phyloP scores from a whole-genome alignment of 1,140 invertebrate species.

The Megalopta genalis region DNA sequence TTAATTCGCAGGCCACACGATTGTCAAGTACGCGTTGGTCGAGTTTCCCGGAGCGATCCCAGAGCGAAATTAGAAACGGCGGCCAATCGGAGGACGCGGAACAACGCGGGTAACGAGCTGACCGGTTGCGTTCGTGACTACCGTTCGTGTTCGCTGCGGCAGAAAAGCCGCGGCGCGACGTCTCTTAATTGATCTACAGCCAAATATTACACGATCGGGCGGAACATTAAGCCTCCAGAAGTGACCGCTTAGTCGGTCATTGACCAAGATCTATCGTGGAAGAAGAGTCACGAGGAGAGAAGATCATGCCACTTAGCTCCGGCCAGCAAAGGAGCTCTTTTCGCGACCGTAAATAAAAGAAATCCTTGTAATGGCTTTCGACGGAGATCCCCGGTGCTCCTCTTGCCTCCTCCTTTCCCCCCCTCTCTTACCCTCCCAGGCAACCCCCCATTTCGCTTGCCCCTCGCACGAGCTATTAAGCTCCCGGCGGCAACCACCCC shows the following conservation, averaged over 20 bases:
- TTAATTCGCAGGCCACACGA: too few relatives aligned
- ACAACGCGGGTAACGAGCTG: not conserved
- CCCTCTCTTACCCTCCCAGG: too few relatives aligned
- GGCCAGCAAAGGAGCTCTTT: slow-evolving; percentile 63
- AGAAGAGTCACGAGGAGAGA: slow-evolving; percentile 65
- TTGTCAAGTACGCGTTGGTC: too few relatives aligned
- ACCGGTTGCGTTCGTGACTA: not conserved
- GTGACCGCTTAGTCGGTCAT: slow-evolving; percentile 70
- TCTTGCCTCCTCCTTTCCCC: slow-evolving; percentile 4
- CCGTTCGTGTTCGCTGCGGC: not conserved
- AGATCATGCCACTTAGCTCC: slow-evolving; percentile 73
- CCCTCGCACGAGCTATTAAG: slow-evolving; percentile 69
- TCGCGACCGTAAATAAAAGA: slow-evolving; percentile 79
- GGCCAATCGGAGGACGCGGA: not conserved
- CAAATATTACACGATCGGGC: slow-evolving; percentile 70
- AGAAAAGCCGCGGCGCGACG: slow-evolving; percentile 7
- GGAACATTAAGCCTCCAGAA: slow-evolving; percentile 62
- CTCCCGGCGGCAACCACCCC: slow-evolving; percentile 49
- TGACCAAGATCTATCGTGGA: slow-evolving; percentile 69
- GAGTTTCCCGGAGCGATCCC: too few relatives aligned
- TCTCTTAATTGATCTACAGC: slow-evolving; percentile 78
- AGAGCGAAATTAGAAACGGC: too few relatives aligned
- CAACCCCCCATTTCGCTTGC: slow-evolving; percentile 50
- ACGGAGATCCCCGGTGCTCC: slow-evolving; percentile 50
- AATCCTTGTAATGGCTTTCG: slow-evolving; percentile 79